These are phyloP conservation scores for Enhydra lutris DNA, from an alignment of 2,113 vertebrate genomes.

Conservation along the genomic window DNA sequence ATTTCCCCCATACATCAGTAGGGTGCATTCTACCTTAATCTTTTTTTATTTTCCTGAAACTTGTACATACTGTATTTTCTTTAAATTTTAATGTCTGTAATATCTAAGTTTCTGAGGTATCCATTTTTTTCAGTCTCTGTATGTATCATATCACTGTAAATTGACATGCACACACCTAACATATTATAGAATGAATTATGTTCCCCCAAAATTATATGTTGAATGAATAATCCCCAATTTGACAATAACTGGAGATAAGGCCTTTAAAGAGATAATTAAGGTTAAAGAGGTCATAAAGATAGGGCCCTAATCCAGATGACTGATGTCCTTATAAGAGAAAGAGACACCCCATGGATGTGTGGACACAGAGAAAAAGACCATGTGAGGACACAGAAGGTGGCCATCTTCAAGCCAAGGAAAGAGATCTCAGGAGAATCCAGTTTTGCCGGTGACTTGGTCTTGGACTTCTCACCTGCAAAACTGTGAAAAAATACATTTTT, in stretches of 20 bases:
- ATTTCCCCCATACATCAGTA: not conserved
- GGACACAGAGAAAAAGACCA: not conserved
- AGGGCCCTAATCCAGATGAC: not conserved
- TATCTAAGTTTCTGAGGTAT: not conserved
- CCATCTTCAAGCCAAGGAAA: not conserved
- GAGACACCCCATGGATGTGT: not conserved
- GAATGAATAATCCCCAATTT: not conserved
- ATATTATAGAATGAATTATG: not conserved
- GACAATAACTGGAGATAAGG: not conserved
- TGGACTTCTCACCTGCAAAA: not conserved
- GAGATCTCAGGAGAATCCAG: not conserved
- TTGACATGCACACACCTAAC: not conserved
- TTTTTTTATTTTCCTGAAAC: not conserved
- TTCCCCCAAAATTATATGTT: not conserved
- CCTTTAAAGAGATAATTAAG: not conserved
- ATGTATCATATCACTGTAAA: not conserved
- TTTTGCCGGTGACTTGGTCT: not conserved
- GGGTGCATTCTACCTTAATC: not conserved
- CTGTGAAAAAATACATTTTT: not conserved
- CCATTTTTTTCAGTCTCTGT: conserved; percentile 28
- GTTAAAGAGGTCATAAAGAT: not conserved
- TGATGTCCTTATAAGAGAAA: not conserved
- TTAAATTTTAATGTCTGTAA: not conserved
- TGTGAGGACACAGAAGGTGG: not conserved
- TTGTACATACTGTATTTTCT: not conserved